Evolutionary conservation across 92 coral and sea anemone species (phyloP).

Genomic region (Porites evermanni): DNA sequence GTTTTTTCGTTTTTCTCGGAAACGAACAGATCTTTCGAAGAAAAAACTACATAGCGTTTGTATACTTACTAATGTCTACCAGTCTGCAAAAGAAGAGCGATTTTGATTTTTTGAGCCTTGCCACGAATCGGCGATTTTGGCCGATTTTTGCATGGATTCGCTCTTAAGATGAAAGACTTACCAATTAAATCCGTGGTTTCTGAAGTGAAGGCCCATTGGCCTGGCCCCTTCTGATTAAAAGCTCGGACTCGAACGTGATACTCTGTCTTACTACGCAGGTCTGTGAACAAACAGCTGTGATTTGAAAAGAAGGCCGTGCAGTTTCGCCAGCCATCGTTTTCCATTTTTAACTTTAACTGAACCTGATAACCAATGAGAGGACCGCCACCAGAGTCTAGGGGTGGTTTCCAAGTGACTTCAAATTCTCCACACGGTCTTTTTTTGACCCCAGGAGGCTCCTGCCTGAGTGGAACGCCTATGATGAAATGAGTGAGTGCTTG

Average conservation of each 20-base stretch:
- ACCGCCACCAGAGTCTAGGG: slow-evolving; percentile 7
- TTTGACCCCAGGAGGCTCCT: too few relatives aligned
- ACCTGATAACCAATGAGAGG: slow-evolving; percentile 10
- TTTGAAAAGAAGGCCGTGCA: neutral
- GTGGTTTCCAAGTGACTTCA: neutral
- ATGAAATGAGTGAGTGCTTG: too few relatives aligned
- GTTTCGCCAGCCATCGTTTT: neutral
- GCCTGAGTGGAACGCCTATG: too few relatives aligned
- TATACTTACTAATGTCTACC: too few relatives aligned
- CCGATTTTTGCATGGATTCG: too few relatives aligned
- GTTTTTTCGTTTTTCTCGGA: too few relatives aligned
- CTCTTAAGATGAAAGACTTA: neutral
- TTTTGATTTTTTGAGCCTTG: too few relatives aligned
- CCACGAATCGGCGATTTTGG: too few relatives aligned
- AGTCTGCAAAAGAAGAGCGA: too few relatives aligned
- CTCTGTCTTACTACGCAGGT: neutral
- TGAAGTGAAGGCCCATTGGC: neutral
- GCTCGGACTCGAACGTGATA: slow-evolving; percentile 2
- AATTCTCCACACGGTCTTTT: neutral
- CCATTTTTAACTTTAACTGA: neutral
- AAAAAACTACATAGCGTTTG: too few relatives aligned
- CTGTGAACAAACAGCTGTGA: slow-evolving; percentile 3
- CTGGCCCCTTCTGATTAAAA: neutral
- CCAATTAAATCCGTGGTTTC: neutral
- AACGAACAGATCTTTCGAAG: too few relatives aligned